Evolutionary conservation across 2,888 invertebrate genomes (phyloP).

Genomic region (Abrostola tripartita): DNA sequence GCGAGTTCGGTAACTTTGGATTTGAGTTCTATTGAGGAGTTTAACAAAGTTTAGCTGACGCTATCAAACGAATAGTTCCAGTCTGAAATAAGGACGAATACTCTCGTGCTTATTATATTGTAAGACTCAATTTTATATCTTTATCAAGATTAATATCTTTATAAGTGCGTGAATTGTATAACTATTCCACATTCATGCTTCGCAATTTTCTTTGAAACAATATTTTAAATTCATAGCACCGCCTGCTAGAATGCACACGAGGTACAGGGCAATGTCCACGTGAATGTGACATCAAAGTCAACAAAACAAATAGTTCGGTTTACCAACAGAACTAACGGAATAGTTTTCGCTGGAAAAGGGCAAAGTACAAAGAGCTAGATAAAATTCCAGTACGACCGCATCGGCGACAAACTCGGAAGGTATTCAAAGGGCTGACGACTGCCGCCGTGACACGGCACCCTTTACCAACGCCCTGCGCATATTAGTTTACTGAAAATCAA

Average conservation of each 20-base stretch:
- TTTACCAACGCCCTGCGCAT: conserved; percentile 82
- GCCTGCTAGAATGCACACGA: conserved; percentile 12
- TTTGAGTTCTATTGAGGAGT: conserved; percentile 1
- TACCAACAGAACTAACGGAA: conserved; percentile 80
- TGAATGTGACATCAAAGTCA: conserved; percentile 75
- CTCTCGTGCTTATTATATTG: no score
- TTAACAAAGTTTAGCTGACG: background rate
- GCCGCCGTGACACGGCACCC: conserved; percentile 81
- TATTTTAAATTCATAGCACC: conserved; percentile 24
- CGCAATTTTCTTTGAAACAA: conserved; percentile 35
- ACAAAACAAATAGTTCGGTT: conserved; percentile 79
- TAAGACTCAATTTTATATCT: background rate
- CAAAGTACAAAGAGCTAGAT: conserved; percentile 86
- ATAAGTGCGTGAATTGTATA: background rate
- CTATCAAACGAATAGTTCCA: background rate
- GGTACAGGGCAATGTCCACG: conserved; percentile 16
- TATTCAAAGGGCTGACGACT: conserved; percentile 81
- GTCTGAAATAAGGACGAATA: no score
- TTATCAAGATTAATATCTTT: background rate
- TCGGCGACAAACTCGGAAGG: conserved; percentile 85
- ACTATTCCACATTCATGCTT: conserved; percentile 7
- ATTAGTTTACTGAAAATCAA: conserved; percentile 87
- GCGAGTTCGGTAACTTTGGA: conserved; percentile 28
- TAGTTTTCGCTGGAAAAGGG: conserved; percentile 84
- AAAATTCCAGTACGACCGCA: conserved; percentile 86